Conservation (phyloP, 2,888 invertebrate genomes). For the Crematogaster levior region DNA sequence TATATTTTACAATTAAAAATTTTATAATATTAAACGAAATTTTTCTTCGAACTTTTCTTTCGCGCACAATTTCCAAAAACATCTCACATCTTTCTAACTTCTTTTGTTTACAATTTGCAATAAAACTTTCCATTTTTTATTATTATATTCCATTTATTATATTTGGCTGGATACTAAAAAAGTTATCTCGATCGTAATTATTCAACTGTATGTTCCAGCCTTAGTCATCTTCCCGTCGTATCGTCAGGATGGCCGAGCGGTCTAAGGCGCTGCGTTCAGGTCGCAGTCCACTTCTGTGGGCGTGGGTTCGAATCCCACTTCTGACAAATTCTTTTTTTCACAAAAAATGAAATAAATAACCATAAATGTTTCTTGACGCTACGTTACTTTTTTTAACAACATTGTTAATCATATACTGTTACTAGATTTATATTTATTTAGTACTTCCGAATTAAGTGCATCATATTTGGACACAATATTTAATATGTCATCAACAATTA, state of each 20-base stretch:
- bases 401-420: no score
- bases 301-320: conserved; percentile 94
- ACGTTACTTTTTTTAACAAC: not conserved
- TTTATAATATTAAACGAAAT: not conserved
- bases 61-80: not conserved
- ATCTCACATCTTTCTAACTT: not conserved
- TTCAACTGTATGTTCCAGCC: not conserved
- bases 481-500: not conserved
- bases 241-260: conserved; percentile 83
- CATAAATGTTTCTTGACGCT: not conserved
- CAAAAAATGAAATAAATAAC: not conserved
- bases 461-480: not conserved
- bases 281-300: conserved; percentile 93
- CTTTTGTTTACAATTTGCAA: not conserved
- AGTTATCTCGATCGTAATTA: not conserved
- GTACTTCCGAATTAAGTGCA: not conserved
- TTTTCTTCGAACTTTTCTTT: not conserved
- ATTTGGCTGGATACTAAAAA: not conserved
- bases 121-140: not conserved
- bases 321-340: conserved; percentile 87
- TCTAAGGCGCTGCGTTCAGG: conserved; percentile 95
- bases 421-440: no score
- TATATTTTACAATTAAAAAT: not conserved
- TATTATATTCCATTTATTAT: no score
- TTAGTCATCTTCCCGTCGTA: no score